A percentile compares a stretch with the other conserved stretches of the same genome.
Conservation (phyloP, 2,888 invertebrate species). For the Sarcophaga rosellei region DNA sequence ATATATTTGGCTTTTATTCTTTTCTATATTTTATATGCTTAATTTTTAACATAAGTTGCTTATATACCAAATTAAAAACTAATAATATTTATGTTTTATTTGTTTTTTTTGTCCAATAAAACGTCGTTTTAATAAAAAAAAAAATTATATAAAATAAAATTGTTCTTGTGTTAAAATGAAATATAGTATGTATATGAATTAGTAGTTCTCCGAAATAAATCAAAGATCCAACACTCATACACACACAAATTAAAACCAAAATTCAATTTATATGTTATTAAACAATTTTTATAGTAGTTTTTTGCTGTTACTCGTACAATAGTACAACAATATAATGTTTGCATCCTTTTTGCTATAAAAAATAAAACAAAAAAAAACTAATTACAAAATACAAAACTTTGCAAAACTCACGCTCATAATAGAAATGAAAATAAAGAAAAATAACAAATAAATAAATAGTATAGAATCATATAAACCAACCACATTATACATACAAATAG, state of each 20-base stretch:
- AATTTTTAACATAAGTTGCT: slow-evolving; percentile 42
- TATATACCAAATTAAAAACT: slow-evolving; percentile 62
- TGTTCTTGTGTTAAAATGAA: slow-evolving; percentile 47
- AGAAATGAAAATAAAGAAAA: slow-evolving; percentile 28
- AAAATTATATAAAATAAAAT: slow-evolving; percentile 15
- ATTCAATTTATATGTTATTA: slow-evolving; percentile 39
- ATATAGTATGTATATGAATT: slow-evolving; percentile 11
- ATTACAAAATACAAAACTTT: not conserved
- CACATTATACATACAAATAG: slow-evolving; percentile 39
- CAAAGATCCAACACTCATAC: not conserved
- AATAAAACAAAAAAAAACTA: slow-evolving; percentile 12
- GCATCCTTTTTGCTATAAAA: slow-evolving; percentile 56
- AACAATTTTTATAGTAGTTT: slow-evolving; percentile 52
- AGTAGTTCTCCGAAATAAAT: slow-evolving; percentile 12
- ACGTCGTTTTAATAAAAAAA: slow-evolving; percentile 5
- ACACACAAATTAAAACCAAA: not conserved
- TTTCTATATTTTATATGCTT: slow-evolving; percentile 30
- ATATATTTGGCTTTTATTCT: slow-evolving; percentile 36
- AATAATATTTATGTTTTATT: slow-evolving; percentile 5
- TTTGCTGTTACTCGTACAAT: slow-evolving; percentile 66
- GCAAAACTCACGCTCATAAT: slow-evolving; percentile 22
- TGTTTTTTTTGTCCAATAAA: slow-evolving; percentile 18
- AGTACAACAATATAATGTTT: slow-evolving; percentile 59
- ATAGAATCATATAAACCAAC: slow-evolving; percentile 24
- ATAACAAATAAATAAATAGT: slow-evolving; percentile 7